Evolutionary conservation across 2,888 invertebrate genomes (phyloP).

Genomic region (Lepidochrysops patricia): DNA sequence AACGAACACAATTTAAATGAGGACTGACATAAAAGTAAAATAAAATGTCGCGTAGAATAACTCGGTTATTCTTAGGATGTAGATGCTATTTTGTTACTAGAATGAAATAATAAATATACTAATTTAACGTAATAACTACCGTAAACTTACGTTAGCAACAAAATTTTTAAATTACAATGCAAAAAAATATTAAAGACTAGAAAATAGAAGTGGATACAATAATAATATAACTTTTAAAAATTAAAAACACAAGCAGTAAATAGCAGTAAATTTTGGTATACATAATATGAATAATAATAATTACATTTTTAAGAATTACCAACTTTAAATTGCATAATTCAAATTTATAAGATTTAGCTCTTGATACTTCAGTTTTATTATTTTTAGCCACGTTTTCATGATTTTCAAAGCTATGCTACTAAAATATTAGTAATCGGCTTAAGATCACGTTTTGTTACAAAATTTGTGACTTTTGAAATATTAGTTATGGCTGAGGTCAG

Average conservation of each 20-base stretch:
- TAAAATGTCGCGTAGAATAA: not conserved
- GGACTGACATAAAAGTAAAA: not conserved
- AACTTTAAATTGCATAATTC: no score
- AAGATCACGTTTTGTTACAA: not conserved
- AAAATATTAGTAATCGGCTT: conserved; percentile 30
- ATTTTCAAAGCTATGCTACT: conserved; percentile 19
- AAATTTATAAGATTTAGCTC: no score
- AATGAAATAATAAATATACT: not conserved
- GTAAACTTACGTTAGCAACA: no score
- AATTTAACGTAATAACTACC: not conserved
- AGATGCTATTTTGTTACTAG: not conserved
- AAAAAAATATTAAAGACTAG: no score
- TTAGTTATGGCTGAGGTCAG: not conserved
- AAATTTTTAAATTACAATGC: no score
- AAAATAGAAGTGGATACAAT: no score
- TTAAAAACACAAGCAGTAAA: no score
- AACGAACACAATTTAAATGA: not conserved
- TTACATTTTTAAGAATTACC: no score
- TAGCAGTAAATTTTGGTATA: no score
- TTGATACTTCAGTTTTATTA: no score
- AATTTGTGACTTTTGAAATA: not conserved
- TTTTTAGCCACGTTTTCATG: not conserved
- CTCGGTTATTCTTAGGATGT: not conserved
- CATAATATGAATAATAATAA: no score
- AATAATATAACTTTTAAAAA: no score